Conservation (phyloP, 2,888 invertebrate genomes). For the Oxyteleia sp. region DNA sequence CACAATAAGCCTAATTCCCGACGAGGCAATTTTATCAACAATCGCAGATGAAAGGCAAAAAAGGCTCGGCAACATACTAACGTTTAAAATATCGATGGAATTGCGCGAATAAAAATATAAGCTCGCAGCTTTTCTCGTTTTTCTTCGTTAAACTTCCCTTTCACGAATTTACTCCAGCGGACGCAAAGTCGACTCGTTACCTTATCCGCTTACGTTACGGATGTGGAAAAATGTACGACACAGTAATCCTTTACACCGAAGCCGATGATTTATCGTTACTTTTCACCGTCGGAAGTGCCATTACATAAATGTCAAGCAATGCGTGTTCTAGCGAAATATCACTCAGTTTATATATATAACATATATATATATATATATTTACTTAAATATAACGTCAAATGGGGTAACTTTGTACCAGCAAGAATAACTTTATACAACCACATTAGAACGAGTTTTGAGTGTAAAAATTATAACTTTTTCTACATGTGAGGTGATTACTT, state of each 20-base stretch:
- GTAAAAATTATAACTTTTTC: too few relatives aligned
- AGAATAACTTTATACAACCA: too few relatives aligned
- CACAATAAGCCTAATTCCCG: constrained; percentile 28
- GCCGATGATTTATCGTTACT: constrained; percentile 75
- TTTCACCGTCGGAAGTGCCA: constrained; percentile 73
- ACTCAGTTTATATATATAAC: constrained; percentile 45
- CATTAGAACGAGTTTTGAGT: too few relatives aligned
- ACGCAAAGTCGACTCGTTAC: constrained; percentile 73
- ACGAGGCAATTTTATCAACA: constrained; percentile 45
- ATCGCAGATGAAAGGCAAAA: constrained; percentile 41
- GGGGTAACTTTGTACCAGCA: too few relatives aligned
- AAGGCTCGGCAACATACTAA: constrained; percentile 23
- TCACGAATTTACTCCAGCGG: constrained; percentile 73
- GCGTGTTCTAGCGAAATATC: constrained; percentile 67
- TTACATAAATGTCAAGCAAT: constrained; percentile 74
- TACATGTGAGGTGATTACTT: too few relatives aligned
- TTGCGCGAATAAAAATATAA: constrained; percentile 52
- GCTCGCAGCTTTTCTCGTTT: constrained; percentile 71
- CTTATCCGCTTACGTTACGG: constrained; percentile 74
- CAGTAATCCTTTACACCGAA: constrained; percentile 72
- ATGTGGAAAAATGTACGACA: constrained; percentile 73
- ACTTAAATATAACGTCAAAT: too few relatives aligned
- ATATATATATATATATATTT: constrained; percentile 31
- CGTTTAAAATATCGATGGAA: constrained; percentile 68
- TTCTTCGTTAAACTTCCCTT: constrained; percentile 75